Base-by-base conservation (phyloP, 2,797 vertebrate species). In the Rhinogobio ventralis region DNA sequence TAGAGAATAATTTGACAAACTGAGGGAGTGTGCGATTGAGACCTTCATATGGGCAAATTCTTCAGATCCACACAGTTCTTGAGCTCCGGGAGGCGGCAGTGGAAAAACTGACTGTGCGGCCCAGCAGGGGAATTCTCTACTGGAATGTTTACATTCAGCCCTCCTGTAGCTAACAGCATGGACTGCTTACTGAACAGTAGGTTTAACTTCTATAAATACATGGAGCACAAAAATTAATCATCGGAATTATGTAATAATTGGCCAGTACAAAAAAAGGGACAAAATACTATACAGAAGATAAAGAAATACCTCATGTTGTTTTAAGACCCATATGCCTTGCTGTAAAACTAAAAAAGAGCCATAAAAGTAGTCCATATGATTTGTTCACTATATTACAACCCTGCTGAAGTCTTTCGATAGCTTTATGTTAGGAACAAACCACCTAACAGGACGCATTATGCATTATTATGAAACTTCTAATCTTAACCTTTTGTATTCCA, bases 101-200 rank as follows among this genome's bases (percentile, higher is more conserved):
- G 84, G 84, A 76, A 86, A 86, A 86, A 73, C 66, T 68, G 79
- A 86, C 73, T 23, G 62, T 36, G 46, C 15, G 2, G 72, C 15
- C 49, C 45, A 42, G 62, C 73, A 13, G 73, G 73, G 64, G 46
- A 57, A 68, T 4, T 30, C 73, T 57, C 64, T 57, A 4, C 51
- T 60, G 82, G 82, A 78, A 84, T 78, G 74, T 69, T 78, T 84
- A 84, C 49, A 77, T 78, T 78, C n/a, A 57, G 64, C 23, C 14
- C 57, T 74, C 28, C 36, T 82, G 69, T 14, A 28, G 69, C 33
- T 67, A 33, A 33, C 42, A 64, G 72, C 45, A 45, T 3, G 51
- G 13, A 20, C 68, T 5, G 78, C 60, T 68, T 45, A 68, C 33
- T 57, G 82, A 77, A 60, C 28, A 49, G n/a, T n/a, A 60, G 36